These are phyloP conservation scores for Lagorchestes hirsutus DNA, from an alignment of 2,797 vertebrate species.

Conservation along the genomic window DNA sequence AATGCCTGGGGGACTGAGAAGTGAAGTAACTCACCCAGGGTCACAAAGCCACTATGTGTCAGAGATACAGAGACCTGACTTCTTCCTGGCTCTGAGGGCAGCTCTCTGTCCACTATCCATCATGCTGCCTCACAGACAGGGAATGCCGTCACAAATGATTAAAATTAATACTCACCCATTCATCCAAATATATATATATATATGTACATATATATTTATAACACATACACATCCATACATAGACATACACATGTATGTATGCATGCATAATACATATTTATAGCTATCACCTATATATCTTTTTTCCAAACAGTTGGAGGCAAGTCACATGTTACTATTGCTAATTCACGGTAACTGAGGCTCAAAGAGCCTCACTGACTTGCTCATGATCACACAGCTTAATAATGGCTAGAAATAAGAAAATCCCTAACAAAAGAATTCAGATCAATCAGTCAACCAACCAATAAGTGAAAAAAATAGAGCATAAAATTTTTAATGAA, in stretches of 20 bases:
- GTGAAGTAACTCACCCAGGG: too few relatives aligned
- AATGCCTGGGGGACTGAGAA: not conserved
- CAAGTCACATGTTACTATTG: not conserved
- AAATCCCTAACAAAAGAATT: not conserved
- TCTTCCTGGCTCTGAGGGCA: too few relatives aligned
- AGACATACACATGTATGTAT: not conserved
- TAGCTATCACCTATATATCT: not conserved
- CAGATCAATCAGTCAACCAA: not conserved
- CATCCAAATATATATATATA: not conserved
- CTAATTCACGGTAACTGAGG: not conserved
- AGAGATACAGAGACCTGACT: too few relatives aligned
- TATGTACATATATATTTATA: too few relatives aligned
- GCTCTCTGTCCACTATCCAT: too few relatives aligned
- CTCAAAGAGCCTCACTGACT: not conserved
- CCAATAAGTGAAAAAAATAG: not conserved
- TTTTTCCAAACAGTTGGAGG: not conserved
- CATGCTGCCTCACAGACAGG: not conserved
- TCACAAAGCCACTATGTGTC: too few relatives aligned
- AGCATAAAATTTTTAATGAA: constrained; percentile 68
- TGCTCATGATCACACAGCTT: not conserved
- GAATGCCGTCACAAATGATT: not conserved
- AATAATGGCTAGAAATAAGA: not conserved
- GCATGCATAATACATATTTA: not conserved
- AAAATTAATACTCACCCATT: not conserved
- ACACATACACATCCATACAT: too few relatives aligned